phyloP scores from a whole-genome alignment of 2,888 invertebrate species.

The Zele albiditarsus region DNA sequence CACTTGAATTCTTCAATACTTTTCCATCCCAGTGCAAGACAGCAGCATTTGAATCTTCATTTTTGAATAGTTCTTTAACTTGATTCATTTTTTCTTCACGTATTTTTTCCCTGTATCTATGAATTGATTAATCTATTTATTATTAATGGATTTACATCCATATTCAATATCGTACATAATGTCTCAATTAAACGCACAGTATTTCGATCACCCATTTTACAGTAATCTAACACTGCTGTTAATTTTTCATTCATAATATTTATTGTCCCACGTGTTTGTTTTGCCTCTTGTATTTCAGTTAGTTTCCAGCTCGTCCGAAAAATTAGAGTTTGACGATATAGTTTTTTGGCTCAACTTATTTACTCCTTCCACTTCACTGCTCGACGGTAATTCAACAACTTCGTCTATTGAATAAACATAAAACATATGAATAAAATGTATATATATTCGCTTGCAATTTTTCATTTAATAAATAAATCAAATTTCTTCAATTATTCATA shows the following conservation, averaged over 20 bases:
- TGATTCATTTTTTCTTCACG: conserved; percentile 27
- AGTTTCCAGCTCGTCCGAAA: conserved; percentile 28
- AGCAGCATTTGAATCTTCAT: conserved; percentile 32
- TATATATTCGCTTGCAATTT: too few relatives aligned
- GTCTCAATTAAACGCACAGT: conserved; percentile 30
- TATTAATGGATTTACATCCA: conserved; percentile 28
- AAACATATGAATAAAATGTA: too few relatives aligned
- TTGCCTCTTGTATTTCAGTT: too few relatives aligned
- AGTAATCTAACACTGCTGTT: conserved; percentile 34
- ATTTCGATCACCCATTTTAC: conserved; percentile 38
- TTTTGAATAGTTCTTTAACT: conserved; percentile 39
- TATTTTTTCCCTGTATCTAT: conserved; percentile 23
- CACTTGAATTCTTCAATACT: conserved; percentile 31
- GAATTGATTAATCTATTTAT: conserved; percentile 40
- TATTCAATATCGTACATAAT: conserved; percentile 20
- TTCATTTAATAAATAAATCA: too few relatives aligned
- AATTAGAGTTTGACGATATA: conserved; percentile 15
- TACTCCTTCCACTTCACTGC: conserved; percentile 31
- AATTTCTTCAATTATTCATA: too few relatives aligned
- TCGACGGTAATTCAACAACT: too few relatives aligned
- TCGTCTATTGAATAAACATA: too few relatives aligned
- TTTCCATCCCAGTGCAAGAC: conserved; percentile 43
- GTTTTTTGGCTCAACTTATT: conserved; percentile 27
- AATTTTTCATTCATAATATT: conserved; percentile 36
- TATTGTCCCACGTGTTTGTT: conserved; percentile 34